Evolutionary conservation across 2,113 vertebrate genomes (phyloP).

Genomic region (Gnathonemus echidnorhynchus): DNA sequence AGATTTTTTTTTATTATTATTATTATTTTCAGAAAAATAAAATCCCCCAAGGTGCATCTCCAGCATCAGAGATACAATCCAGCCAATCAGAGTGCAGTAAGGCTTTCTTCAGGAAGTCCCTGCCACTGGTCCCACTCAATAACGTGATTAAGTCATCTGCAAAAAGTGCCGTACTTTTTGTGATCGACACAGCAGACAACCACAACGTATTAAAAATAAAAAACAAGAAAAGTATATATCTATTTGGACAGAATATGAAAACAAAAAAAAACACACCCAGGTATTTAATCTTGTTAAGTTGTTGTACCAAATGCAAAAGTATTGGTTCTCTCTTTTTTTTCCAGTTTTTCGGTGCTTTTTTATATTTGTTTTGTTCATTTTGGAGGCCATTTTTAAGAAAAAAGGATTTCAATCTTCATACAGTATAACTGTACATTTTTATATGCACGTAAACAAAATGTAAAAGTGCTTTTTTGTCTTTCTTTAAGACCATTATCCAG

Average conservation of each 20-base stretch:
- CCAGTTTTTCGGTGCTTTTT: slow-evolving; percentile 21
- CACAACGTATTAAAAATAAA: slow-evolving; percentile 38
- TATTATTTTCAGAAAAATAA: slow-evolving; percentile 25
- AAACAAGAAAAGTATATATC: slow-evolving; percentile 39
- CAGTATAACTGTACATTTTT: slow-evolving; percentile 44
- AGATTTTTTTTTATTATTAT: slow-evolving; percentile 13
- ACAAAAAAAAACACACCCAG: slow-evolving; percentile 20
- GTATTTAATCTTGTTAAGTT: slow-evolving; percentile 27
- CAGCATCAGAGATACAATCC: slow-evolving; percentile 34
- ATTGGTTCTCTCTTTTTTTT: slow-evolving; percentile 1
- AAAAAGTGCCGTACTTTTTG: slow-evolving; percentile 18
- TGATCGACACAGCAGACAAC: slow-evolving; percentile 43
- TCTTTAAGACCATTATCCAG: slow-evolving; percentile 52
- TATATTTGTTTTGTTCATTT: slow-evolving; percentile 30
- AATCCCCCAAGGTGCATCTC: slow-evolving; percentile 25
- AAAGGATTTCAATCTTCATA: slow-evolving; percentile 29
- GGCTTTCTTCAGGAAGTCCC: slow-evolving; percentile 32
- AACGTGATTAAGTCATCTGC: slow-evolving; percentile 30
- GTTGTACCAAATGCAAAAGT: slow-evolving; percentile 25
- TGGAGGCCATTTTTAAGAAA: slow-evolving; percentile 39
- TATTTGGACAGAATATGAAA: slow-evolving; percentile 34
- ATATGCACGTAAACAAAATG: slow-evolving; percentile 55
- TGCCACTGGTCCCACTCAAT: slow-evolving; percentile 22
- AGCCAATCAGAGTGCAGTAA: slow-evolving; percentile 31
- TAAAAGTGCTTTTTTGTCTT: slow-evolving; percentile 51